These are phyloP conservation scores for Calypte anna DNA, from an alignment of 2,113 vertebrate species.

Conservation along the genomic window DNA sequence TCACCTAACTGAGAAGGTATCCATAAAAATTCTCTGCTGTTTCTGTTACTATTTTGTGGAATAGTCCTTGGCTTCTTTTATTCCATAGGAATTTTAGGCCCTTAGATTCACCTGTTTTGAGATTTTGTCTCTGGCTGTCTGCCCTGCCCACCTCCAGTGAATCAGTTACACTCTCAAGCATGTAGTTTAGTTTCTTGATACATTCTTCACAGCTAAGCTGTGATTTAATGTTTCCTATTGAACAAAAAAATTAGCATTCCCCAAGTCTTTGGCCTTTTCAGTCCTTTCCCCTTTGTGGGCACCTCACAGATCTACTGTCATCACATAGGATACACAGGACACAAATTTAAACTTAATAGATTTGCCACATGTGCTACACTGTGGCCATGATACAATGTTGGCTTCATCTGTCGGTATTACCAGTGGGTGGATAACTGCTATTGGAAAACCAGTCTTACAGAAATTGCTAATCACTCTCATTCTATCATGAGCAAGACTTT, in stretches of 20 bases:
- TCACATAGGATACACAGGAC: neutral
- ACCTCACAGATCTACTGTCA: neutral
- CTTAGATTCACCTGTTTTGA: neutral
- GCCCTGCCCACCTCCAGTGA: neutral
- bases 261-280: neutral
- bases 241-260: neutral
- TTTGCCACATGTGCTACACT: neutral
- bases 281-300: rapidly evolving
- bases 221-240: neutral
- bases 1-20: neutral
- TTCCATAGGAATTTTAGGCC: neutral
- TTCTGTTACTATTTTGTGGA: neutral
- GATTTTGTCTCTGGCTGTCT: neutral
- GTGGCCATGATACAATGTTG: neutral
- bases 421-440: neutral
- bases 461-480: neutral
- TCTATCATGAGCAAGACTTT: neutral
- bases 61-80: neutral
- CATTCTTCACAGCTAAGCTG: neutral
- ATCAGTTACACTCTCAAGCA: neutral
- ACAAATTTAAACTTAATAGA: neutral
- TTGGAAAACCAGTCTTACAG: neutral
- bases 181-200: neutral
- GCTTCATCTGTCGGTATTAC: neutral
- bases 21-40: neutral